Percentiles rank a stretch among this genome's conserved stretches.
Conservation (phyloP, 2,888 invertebrate genomes). For the Argyresthia albistria region DNA sequence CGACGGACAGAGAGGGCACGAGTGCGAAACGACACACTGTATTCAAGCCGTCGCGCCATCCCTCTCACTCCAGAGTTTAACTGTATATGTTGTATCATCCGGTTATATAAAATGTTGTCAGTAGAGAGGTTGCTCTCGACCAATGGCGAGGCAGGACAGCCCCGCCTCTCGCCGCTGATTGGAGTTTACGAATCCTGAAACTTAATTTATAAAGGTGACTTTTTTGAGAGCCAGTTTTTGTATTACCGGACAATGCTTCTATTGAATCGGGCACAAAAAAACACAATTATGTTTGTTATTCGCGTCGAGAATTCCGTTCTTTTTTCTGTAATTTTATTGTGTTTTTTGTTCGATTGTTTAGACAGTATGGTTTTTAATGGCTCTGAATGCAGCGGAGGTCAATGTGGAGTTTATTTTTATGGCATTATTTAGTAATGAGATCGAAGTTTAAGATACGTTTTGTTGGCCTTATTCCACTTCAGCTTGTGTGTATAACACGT, state of each 20-base stretch:
- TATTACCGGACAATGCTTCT: slow-evolving; percentile 49
- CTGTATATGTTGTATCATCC: slow-evolving; percentile 72
- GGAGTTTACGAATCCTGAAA: slow-evolving; percentile 50
- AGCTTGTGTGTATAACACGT: slow-evolving; percentile 8
- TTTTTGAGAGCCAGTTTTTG: slow-evolving; percentile 62
- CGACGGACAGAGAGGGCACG: slow-evolving; percentile 35
- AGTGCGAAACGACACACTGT: slow-evolving; percentile 60
- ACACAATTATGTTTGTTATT: slow-evolving; percentile 69
- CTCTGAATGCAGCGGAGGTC: slow-evolving; percentile 10
- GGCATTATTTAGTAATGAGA: slow-evolving; percentile 33
- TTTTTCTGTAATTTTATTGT: slow-evolving; percentile 37
- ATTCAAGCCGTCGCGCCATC: slow-evolving; percentile 41
- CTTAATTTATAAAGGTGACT: slow-evolving; percentile 71
- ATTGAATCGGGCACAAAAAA: slow-evolving; percentile 62
- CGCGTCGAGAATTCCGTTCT: slow-evolving; percentile 46
- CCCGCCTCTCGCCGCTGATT: slow-evolving; percentile 49
- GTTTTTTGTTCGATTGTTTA: slow-evolving; percentile 43
- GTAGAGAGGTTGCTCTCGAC: slow-evolving; percentile 37
- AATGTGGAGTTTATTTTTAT: slow-evolving; percentile 16
- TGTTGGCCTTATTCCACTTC: slow-evolving; percentile 12
- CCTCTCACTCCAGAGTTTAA: slow-evolving; percentile 53
- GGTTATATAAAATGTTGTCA: slow-evolving; percentile 70
- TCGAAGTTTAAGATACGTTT: slow-evolving; percentile 22
- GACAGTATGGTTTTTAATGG: slow-evolving; percentile 25
- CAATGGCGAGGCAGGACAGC: slow-evolving; percentile 34